phyloP scores from a whole-genome alignment of 2,113 vertebrate genomes.

The Colius striatus region DNA sequence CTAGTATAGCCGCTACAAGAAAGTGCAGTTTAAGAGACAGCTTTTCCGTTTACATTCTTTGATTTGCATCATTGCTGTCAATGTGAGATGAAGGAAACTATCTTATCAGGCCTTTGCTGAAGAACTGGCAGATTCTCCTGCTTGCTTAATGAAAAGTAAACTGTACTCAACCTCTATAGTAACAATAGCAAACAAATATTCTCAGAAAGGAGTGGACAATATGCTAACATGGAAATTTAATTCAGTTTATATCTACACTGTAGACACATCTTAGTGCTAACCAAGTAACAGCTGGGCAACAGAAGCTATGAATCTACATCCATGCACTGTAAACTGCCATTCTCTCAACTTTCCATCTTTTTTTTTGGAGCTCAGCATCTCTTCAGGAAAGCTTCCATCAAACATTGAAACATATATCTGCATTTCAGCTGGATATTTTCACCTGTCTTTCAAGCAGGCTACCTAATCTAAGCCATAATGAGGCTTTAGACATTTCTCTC shows the following conservation, averaged over 20 bases:
- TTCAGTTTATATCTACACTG: background rate
- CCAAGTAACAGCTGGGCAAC: background rate
- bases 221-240: rapidly evolving
- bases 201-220: background rate
- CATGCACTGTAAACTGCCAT: background rate
- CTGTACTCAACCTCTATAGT: background rate
- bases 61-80: background rate
- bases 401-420: background rate
- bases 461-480: background rate
- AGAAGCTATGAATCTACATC: background rate
- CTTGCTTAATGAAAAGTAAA: background rate
- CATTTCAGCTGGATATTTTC: background rate
- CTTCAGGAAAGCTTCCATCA: background rate
- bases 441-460: background rate
- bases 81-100: background rate
- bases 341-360: background rate
- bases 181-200: background rate
- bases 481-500: background rate
- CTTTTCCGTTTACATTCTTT: background rate
- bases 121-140: conserved; percentile 83
- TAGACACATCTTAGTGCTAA: background rate
- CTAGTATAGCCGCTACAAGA: background rate
- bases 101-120: conserved; percentile 85
- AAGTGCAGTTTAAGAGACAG: background rate
- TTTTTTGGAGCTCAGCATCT: background rate